These are phyloP conservation scores for Ophthalmolycus amberensis DNA, from an alignment of 2,113 vertebrate species.

Conservation along the genomic window DNA sequence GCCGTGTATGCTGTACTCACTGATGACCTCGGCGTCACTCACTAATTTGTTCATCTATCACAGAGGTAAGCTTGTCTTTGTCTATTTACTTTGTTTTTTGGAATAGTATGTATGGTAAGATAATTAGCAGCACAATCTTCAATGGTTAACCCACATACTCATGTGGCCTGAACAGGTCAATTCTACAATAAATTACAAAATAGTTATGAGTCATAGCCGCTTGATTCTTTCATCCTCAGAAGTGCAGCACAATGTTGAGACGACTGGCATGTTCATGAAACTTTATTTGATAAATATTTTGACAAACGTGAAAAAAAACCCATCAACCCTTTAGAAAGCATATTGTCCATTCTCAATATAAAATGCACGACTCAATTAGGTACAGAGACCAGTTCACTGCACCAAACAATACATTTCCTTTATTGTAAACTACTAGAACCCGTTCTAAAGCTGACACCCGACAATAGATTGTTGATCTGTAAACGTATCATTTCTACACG, in stretches of 20 bases:
- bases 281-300: slow-evolving; percentile 44
- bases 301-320: background rate
- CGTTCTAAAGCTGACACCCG: background rate
- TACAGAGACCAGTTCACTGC: background rate
- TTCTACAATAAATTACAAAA: slow-evolving; percentile 77
- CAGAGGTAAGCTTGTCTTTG: slow-evolving; percentile 71
- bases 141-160: slow-evolving; percentile 77
- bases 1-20: slow-evolving; percentile 75
- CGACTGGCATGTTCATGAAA: background rate
- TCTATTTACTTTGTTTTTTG: slow-evolving; percentile 72
- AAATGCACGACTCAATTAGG: background rate
- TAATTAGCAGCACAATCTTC: slow-evolving; percentile 74
- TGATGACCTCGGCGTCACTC: slow-evolving; percentile 74
- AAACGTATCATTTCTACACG: slow-evolving; percentile 25
- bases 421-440: slow-evolving; percentile 34
- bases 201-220: slow-evolving; percentile 30
- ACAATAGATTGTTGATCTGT: slow-evolving; percentile 12
- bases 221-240: slow-evolving; percentile 5
- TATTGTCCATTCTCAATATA: background rate
- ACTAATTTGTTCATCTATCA: slow-evolving; percentile 76
- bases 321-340: background rate
- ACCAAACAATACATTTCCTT: background rate
- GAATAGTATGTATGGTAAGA: slow-evolving; percentile 74
- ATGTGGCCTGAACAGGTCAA: slow-evolving; percentile 73
- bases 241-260: background rate